Base-by-base conservation (phyloP, 2,113 vertebrate species). In the Anthoscopus minutus region DNA sequence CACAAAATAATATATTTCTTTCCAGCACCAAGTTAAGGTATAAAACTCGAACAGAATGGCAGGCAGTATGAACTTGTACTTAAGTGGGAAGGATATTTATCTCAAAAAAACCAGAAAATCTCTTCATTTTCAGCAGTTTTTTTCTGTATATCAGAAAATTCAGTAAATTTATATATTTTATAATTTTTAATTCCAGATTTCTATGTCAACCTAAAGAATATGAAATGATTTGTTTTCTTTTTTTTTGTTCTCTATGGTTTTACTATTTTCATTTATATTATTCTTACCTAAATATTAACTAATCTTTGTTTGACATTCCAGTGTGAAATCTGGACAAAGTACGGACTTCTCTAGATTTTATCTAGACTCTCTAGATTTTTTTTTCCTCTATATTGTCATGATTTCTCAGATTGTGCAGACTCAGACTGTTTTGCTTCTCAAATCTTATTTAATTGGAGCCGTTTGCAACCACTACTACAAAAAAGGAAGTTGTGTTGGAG, bases 231-330 rank as follows among this genome's bases (percentile, higher is more conserved):
- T 3, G 30, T 93, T 95, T 96, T 96, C 8, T 60, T 61, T 84
- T 78, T n/a, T 87, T 64, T 18, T 71, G 7, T 74, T 84, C 14
- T 71, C 44, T n/a, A 17, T 91, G 48, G 11, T 93, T 93, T 96
- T 95, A 72, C n/a, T 92, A 48, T 81, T 94, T 97, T 88, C 65
- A 85, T 96, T 96, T 89, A 38, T 97, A 53, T 93, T 97, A 89
- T 92, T 83, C 66, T 78, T 93, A 81, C 89, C 86, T 81, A 95
- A 95, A 92, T 95, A 94, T 89, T 97, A 96, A 94, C 57, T 96
- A 91, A 94, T 84, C 66, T 88, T 94, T 74, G 18, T 81, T 96
- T 93, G 71, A 69, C 53, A 93, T 93, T 95, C 88, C 42, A 38
- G 15, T 76, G 54, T 95, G 85, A 96, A 97, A 94, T 96, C 56